These are phyloP conservation scores for Anastrepha ludens DNA, from an alignment of 1,140 invertebrate species.

Conservation along the genomic window DNA sequence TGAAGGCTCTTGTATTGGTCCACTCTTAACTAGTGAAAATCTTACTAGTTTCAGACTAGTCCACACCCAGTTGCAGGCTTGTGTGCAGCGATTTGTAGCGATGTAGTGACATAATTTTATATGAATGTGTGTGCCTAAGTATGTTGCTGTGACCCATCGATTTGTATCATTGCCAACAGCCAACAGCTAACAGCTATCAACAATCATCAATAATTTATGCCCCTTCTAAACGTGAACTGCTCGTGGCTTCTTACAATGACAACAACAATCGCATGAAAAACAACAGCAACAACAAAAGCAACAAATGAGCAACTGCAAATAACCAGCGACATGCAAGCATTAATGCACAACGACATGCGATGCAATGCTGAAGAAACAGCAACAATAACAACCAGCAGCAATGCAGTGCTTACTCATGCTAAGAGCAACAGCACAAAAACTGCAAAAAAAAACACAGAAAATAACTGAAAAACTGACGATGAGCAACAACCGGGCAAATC, in stretches of 20 bases:
- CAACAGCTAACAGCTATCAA: not conserved
- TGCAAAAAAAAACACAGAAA: not conserved
- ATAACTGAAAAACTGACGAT: slow-evolving; percentile 8
- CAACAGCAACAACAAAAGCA: not conserved
- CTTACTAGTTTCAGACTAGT: too few species aligned
- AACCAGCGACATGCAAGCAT: slow-evolving; percentile 31
- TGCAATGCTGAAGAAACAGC: not conserved
- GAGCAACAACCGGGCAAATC: slow-evolving; percentile 44
- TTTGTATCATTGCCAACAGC: slow-evolving; percentile 44
- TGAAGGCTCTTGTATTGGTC: too few species aligned
- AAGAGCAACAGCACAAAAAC: not conserved
- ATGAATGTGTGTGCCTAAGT: not conserved
- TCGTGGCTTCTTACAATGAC: slow-evolving; percentile 25
- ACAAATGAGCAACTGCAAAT: slow-evolving; percentile 32
- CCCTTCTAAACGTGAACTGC: slow-evolving; percentile 38
- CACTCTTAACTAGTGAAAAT: too few species aligned
- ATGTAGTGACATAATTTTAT: not conserved
- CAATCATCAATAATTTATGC: slow-evolving; percentile 51
- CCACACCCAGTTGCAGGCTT: too few species aligned
- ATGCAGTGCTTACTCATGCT: slow-evolving; percentile 28
- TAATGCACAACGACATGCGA: slow-evolving; percentile 40
- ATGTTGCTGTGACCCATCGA: slow-evolving; percentile 11
- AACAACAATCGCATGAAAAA: not conserved
- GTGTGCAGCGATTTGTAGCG: not conserved
- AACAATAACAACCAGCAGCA: not conserved